Evolutionary conservation across 2,888 invertebrate species (phyloP).

Genomic region (Crocallis elinguaria): DNA sequence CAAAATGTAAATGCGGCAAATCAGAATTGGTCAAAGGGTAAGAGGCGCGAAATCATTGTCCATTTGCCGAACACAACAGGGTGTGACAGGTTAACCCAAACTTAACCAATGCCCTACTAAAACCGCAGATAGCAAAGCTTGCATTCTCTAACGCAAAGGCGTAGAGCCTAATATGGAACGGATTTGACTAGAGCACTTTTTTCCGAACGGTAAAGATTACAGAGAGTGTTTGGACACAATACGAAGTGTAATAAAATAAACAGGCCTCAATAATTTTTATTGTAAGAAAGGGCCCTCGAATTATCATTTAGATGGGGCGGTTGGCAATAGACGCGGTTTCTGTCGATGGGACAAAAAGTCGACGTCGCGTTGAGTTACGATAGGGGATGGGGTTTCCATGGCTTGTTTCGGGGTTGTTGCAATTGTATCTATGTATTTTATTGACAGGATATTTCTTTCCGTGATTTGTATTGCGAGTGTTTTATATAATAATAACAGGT

Average conservation of each 20-base stretch:
- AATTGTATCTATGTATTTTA: neutral
- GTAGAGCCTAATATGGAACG: constrained; percentile 34
- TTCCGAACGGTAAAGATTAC: constrained; percentile 40
- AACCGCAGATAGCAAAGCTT: constrained; percentile 19
- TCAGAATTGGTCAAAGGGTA: constrained; percentile 68
- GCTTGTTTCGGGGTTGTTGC: constrained; percentile 57
- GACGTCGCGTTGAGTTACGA: constrained; percentile 69
- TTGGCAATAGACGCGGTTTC: constrained; percentile 74
- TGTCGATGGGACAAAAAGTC: constrained; percentile 58
- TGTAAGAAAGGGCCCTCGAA: constrained; percentile 78
- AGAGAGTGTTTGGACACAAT: constrained; percentile 73
- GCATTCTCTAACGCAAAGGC: constrained; percentile 2
- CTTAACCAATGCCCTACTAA: constrained; percentile 9
- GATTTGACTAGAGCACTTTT: constrained; percentile 32
- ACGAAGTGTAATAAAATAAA: constrained; percentile 83
- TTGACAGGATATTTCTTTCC: neutral
- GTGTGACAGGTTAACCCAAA: constrained; percentile 52
- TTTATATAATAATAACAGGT: too few species aligned
- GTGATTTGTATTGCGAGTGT: too few species aligned
- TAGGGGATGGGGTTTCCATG: constrained; percentile 62
- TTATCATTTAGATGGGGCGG: constrained; percentile 84
- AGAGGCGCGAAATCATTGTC: constrained; percentile 63
- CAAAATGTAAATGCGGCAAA: constrained; percentile 61
- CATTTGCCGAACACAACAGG: constrained; percentile 60
- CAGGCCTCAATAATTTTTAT: constrained; percentile 83